Conservation (phyloP, 2,888 invertebrate species). For the Phortica magna region DNA sequence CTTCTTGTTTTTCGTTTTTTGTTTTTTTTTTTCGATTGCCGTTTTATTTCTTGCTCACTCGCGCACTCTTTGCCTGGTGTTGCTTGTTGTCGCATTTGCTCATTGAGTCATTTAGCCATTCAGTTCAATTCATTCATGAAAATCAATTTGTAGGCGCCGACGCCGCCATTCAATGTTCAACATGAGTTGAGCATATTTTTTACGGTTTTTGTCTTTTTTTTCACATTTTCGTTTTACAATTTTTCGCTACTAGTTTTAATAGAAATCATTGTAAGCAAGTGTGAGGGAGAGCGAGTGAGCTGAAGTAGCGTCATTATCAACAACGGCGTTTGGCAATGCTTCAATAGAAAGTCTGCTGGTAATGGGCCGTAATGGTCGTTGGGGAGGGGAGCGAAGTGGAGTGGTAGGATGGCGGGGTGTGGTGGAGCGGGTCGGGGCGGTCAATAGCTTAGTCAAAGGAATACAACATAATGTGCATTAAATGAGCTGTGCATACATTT, state of each 20-base stretch:
- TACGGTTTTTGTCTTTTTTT: constrained; percentile 14
- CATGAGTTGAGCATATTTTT: constrained; percentile 59
- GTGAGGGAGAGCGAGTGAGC: too few species aligned
- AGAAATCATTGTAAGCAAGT: too few species aligned
- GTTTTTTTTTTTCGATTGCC: constrained; percentile 36
- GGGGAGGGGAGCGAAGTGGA: background rate
- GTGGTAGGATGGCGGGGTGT: constrained; percentile 32
- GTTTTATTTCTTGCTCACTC: constrained; percentile 24
- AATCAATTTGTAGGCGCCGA: constrained; percentile 62
- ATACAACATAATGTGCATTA: constrained; percentile 69
- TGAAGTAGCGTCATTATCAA: too few species aligned
- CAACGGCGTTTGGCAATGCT: constrained; percentile 54
- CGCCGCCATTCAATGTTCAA: constrained; percentile 49
- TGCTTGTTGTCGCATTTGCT: constrained; percentile 38
- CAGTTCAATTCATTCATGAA: constrained; percentile 62
- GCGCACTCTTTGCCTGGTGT: constrained; percentile 39
- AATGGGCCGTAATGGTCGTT: background rate
- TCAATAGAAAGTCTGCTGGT: constrained; percentile 49
- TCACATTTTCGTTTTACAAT: constrained; percentile 3
- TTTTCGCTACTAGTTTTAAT: too few species aligned
- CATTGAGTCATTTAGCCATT: background rate
- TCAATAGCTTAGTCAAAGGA: constrained; percentile 29
- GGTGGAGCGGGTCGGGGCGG: constrained; percentile 9
- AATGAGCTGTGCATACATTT: constrained; percentile 71
- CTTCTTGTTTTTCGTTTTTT: constrained; percentile 28